Base-by-base conservation (phyloP, 2,888 invertebrate species). In the Heterodera filipjevi region DNA sequence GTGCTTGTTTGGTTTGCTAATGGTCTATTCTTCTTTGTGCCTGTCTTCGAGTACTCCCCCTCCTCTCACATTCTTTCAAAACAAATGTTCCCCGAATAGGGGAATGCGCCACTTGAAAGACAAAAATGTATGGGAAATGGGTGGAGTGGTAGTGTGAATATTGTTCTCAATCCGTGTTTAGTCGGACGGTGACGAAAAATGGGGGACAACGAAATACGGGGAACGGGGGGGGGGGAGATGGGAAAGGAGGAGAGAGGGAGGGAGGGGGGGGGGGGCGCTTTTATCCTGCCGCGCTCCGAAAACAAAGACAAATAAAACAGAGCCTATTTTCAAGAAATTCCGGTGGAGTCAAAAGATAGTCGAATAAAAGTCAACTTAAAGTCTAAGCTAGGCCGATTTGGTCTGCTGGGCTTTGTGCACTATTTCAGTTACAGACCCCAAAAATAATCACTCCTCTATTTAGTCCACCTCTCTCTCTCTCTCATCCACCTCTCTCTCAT, bases 81-180 rank as follows among this genome's bases (percentile, higher is more conserved):
- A 59, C 59, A 59, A 59, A 59, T 59, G 59, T 59, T 59, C 59
- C 59, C 22, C 59, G 27, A 59, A 59, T 59, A 27, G 59, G 19
- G 68, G 35, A 68, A 32, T 68, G 68, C 68, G 68, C 68, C 68
- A 68, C 68, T 68, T 68, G 68, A 68, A 35, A 68, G 33, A 68
- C 68, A 68, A 68, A 5, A 68, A 35, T 10, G 33, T 22, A 35
- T 35, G 33, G 35, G 68, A 35, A 68, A 68, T 68, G 68, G 68
- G 68, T 35, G 32, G 68, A 68, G 68, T 59, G 59, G 59, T n/a
- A 27, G 59, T 2, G 59, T 27, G 59, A 59, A 59, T 59, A 59
- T 59, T 59, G 59, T 59, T 59, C 59, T 27, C 59, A 59, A 59
- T 59, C 59, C 59, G 59, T 59, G 59, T 59, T 59, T 59, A 59